Evolutionary conservation across 2,797 vertebrate species (phyloP).

Genomic region (Rhinogobio ventralis): DNA sequence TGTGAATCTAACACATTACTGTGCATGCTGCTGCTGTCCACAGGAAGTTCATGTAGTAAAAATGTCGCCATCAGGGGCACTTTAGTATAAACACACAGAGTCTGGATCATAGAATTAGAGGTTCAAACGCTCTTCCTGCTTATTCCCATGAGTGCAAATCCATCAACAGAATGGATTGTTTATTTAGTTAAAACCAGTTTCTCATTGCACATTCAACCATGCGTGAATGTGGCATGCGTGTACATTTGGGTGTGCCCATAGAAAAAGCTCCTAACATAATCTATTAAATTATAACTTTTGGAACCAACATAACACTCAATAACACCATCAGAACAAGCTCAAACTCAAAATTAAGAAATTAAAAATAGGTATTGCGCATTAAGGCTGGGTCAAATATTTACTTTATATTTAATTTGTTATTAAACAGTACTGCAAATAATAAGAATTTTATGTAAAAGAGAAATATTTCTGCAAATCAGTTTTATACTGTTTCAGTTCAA

Average conservation of each 20-base stretch:
- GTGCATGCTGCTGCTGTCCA: background rate
- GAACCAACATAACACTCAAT: background rate
- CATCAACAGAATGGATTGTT: slow-evolving; percentile 64
- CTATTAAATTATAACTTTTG: background rate
- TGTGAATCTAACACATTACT: background rate
- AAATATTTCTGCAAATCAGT: background rate
- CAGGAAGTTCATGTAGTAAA: slow-evolving; percentile 11
- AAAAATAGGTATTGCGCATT: background rate
- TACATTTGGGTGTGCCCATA: background rate
- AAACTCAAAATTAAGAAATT: background rate
- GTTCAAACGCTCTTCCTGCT: background rate
- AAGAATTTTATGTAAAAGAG: background rate
- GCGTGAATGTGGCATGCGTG: background rate
- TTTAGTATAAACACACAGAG: slow-evolving; percentile 14
- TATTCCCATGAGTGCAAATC: slow-evolving; percentile 43
- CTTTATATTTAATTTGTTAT: background rate
- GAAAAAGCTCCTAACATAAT: background rate
- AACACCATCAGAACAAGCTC: background rate
- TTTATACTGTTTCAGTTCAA: background rate
- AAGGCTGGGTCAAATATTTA: background rate
- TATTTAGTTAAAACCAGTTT: slow-evolving; percentile 53
- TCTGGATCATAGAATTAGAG: slow-evolving; percentile 8
- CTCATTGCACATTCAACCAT: background rate
- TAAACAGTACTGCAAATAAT: too few species aligned
- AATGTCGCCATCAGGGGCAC: slow-evolving; percentile 6